Conservation (phyloP, 1,140 invertebrate genomes). For the Zelostemma sp. region DNA sequence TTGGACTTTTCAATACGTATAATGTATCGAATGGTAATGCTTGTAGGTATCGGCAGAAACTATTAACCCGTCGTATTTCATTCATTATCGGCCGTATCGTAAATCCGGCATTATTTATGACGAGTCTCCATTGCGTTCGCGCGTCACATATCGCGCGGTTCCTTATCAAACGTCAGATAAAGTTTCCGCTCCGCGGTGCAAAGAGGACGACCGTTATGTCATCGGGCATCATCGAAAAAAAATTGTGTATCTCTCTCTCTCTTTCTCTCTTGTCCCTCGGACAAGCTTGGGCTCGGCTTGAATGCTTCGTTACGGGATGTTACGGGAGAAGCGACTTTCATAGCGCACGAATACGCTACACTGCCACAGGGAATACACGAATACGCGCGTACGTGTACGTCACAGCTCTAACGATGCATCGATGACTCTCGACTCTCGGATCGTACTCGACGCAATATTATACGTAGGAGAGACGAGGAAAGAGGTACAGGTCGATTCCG, state of each 20-base stretch:
- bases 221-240: slow-evolving; percentile 38
- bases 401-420: slow-evolving; percentile 38
- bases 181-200: slow-evolving; percentile 44
- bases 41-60: slow-evolving; percentile 14
- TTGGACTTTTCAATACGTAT: neutral
- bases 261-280: no score
- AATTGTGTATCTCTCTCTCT: no score
- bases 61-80: slow-evolving; percentile 37
- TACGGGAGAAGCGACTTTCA: slow-evolving; percentile 42
- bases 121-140: slow-evolving; percentile 31
- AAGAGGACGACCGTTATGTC: slow-evolving; percentile 46
- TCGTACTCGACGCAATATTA: slow-evolving; percentile 33
- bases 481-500: no score
- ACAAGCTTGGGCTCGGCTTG: slow-evolving; percentile 38
- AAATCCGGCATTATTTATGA: slow-evolving; percentile 41
- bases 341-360: slow-evolving; percentile 39
- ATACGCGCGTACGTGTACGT: slow-evolving; percentile 23
- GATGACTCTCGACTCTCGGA: slow-evolving; percentile 31
- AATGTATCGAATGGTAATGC: no score
- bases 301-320: slow-evolving; percentile 42
- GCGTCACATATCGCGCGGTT: slow-evolving; percentile 41
- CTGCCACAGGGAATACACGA: neutral
- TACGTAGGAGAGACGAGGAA: slow-evolving; percentile 46
- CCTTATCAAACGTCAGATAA: slow-evolving; percentile 46
- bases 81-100: slow-evolving; percentile 40